Evolutionary conservation across 2,113 vertebrate species (phyloP), one percentile per base, ranked within the genome.

Genomic region (Pampusana beccarii): DNA sequence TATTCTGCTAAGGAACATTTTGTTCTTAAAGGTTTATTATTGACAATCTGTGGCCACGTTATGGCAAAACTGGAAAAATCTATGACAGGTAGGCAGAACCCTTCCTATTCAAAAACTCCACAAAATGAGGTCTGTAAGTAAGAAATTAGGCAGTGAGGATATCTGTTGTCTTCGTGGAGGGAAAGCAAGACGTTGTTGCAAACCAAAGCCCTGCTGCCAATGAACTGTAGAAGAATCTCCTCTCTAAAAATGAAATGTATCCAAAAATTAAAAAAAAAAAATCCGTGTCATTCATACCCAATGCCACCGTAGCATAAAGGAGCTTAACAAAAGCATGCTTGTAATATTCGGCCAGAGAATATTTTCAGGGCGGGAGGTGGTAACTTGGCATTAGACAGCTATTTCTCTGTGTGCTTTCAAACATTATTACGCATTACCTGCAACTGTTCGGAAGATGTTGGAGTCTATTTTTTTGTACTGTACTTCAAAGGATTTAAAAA

Each of bases 401-500:
- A 40, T 46, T 71, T 83, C 91, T 86, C 79, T 66, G 25, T 26
- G 12, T 16, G 60, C 77, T 95, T 96, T 92, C 70, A 90, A n/a
- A 93, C 93, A 70, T 66, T 48, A 79, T 73, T 94, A 61, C 4
- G 4, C 20, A 5, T 70, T 92, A 93, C 88, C 86, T 94, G 93
- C 66, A 73, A 95, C 88, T 81, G 44, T 69, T 75, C n/a, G 36
- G 44, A 89, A 84, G 93, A 83, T 71, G 69, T 87, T 92, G 29
- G 67, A 89, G 17, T 51, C 25, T 24, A 18, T 81, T 96, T 96
- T 96, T 92, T 83, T 75, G 48, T 54, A 16, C 57, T 34, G 13
- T 90, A 93, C 82, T 96, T 97, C 94, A 93, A 95, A 96, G 92
- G 91, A 89, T 86, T 88, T 92, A 40, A 53, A 65, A 90, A 95